phyloP scores from a whole-genome alignment of 2,113 vertebrate genomes.

The Catharus fuscescens region DNA sequence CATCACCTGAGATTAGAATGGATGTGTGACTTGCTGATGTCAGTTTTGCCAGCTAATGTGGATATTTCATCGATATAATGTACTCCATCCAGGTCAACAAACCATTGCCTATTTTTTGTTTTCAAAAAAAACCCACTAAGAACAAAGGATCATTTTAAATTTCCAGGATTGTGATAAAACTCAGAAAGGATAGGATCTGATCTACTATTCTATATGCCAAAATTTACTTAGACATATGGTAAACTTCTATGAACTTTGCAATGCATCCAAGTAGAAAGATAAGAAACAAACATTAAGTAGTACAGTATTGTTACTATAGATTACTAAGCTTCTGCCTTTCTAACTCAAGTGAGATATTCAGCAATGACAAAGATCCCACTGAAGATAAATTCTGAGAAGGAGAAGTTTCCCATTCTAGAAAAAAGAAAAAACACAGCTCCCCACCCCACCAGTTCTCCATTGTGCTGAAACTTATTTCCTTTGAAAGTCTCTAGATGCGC shows the following conservation, averaged over 20 bases:
- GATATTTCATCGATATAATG: background rate
- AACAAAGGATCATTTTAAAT: background rate
- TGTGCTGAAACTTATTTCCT: background rate
- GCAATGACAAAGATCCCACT: background rate
- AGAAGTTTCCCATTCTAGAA: background rate
- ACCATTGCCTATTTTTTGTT: background rate
- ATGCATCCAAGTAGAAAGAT: background rate
- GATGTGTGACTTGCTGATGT: background rate
- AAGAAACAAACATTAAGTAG: background rate
- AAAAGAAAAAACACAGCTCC: background rate
- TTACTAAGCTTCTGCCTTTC: background rate
- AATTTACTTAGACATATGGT: background rate
- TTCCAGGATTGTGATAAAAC: background rate
- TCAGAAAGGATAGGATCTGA: background rate
- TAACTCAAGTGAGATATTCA: background rate
- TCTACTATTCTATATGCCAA: background rate
- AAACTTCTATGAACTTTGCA: background rate
- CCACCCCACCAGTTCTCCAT: accelerated
- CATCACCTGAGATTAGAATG: background rate
- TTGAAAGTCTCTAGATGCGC: background rate
- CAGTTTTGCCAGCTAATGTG: background rate
- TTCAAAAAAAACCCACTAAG: accelerated
- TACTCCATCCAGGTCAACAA: background rate
- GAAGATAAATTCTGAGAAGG: background rate
- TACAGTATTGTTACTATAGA: background rate